A percentile compares a stretch with the other conserved stretches of the same genome.
These are phyloP conservation scores for Pecten maximus DNA, from an alignment of 2,888 invertebrate genomes.

Conservation along the genomic window DNA sequence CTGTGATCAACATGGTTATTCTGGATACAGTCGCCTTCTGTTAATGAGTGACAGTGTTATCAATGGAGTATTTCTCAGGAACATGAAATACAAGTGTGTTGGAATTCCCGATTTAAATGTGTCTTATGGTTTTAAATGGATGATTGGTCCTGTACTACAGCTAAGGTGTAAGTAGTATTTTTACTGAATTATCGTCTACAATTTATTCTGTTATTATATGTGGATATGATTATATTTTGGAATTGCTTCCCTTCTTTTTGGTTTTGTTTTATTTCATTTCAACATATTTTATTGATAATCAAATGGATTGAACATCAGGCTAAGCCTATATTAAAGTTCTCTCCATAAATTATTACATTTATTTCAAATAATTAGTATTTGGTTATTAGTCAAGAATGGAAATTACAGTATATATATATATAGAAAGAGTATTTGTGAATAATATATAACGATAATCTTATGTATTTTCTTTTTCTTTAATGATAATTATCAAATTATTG, in stretches of 20 bases:
- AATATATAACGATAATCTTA: too few relatives aligned
- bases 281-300: too few relatives aligned
- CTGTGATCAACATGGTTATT: constrained; percentile 11
- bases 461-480: too few relatives aligned
- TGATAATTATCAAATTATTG: too few relatives aligned
- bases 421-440: too few relatives aligned
- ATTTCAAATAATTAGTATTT: too few relatives aligned
- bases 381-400: too few relatives aligned
- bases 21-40: not conserved
- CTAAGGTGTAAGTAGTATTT: not conserved
- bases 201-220: not conserved
- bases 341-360: too few relatives aligned
- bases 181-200: not conserved
- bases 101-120: constrained; percentile 1
- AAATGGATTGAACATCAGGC: too few relatives aligned
- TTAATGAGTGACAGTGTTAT: not conserved
- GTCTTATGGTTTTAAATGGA: constrained; percentile 9
- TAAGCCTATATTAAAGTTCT: too few relatives aligned
- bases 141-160: not conserved
- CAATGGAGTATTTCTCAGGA: constrained; percentile 1
- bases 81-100: constrained; percentile 18
- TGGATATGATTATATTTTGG: too few relatives aligned
- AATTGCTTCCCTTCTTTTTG: not conserved
- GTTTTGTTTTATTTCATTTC: not conserved
- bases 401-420: too few relatives aligned